Base-by-base conservation (phyloP, 2,113 vertebrate species). In the Callorhinus ursinus region DNA sequence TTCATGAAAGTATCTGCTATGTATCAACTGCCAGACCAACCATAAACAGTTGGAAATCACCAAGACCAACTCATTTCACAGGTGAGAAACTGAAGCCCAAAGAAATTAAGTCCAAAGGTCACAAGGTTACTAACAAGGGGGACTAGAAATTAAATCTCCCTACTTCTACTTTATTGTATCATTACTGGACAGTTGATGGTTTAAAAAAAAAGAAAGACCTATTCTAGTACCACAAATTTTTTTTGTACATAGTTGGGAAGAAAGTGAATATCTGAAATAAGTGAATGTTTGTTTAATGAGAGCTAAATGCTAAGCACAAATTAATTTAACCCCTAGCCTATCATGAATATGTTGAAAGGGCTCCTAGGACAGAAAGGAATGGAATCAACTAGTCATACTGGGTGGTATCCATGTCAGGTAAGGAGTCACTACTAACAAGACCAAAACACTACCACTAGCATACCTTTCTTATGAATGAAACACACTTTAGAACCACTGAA, bases 261-360 rank as follows among this genome's bases (percentile, higher is more conserved):
- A 96, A 86, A 87, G 72, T 31, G 63, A 90, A 80, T 22, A 65
- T 51, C n/a, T 65, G 15, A 87, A 93, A 42, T 82, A 63, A 95
- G 33, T 77, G n/a, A n/a, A 65, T 67, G 24, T 28, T 53, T 94
- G 53, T 49, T 90, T 61, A 83, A 46, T n/a, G 26, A 81, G 77
- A 93, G 46, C 51, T 89, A 91, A 90, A 65, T 67, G 92, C 11
- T 79, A 57, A 74, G 28, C 74, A 95, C 65, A 89, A 82, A 59
- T 46, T 28, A 93, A 74, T 6, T 28, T 39, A 63, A 93, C 51
- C 18, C 92, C 79, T 0, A 83, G 31, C 26, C 74, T 65, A n/a
- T 1, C 57, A 39, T 65, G 11, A 77, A 26, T 14, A 79, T 2
- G 24, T 16, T 33, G 24, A 67, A 76, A 88, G 39, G 63, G 69